Conservation (phyloP, 2,888 invertebrate species). For the Drosophila limbata region DNA sequence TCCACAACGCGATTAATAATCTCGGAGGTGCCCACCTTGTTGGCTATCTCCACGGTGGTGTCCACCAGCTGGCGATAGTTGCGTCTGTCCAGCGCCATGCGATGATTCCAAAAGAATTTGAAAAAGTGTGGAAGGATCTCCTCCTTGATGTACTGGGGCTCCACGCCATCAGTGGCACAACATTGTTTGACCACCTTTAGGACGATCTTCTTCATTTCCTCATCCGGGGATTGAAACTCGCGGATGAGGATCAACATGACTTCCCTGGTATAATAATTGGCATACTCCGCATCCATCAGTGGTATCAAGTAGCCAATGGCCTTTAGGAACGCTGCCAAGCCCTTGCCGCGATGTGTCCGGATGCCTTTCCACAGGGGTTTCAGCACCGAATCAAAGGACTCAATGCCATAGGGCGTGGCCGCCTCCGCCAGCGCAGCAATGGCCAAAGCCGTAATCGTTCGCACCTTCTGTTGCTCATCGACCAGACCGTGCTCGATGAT, state of each 20-base stretch:
- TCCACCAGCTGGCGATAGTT: constrained; percentile 99
- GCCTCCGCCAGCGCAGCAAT: constrained; percentile 99
- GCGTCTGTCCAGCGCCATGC: constrained; percentile 99
- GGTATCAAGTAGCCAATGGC: constrained; percentile 99
- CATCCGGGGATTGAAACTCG: constrained; percentile 99
- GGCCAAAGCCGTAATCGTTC: constrained; percentile 99
- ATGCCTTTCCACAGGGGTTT: constrained; percentile 99
- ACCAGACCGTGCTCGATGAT: constrained; percentile 99
- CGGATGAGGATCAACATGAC: constrained; percentile 96
- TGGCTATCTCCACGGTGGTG: constrained; percentile 99
- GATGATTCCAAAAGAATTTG: constrained; percentile 99
- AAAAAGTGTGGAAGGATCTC: constrained; percentile 99
- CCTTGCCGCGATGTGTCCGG: constrained; percentile 94
- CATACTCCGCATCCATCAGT: constrained; percentile 99
- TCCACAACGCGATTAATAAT: constrained; percentile 99
- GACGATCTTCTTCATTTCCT: constrained; percentile 99
- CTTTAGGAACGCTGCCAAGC: constrained; percentile 99
- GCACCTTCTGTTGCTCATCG: constrained; percentile 99
- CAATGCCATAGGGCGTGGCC: constrained; percentile 99
- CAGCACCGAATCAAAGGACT: constrained; percentile 99
- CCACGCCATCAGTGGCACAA: constrained; percentile 99
- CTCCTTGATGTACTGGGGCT: constrained; percentile 99
- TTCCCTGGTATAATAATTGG: constrained; percentile 99
- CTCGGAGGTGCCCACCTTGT: constrained; percentile 99
- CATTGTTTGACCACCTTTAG: constrained; percentile 99